Evolutionary conservation across 64 coral and sea anemone species (phyloP).

Genomic region (Actinia tenebrosa): DNA sequence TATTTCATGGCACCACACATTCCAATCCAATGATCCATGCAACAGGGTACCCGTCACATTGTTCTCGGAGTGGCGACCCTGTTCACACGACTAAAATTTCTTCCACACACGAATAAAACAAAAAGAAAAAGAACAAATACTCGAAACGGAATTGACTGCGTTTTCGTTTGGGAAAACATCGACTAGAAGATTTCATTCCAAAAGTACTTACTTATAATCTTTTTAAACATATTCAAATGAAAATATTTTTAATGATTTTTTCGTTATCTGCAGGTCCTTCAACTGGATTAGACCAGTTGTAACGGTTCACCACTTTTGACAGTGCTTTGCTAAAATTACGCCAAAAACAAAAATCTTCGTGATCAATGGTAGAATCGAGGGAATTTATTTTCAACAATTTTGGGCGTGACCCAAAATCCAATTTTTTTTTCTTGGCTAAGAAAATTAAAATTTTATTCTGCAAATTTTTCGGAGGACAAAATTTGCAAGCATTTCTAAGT

Average conservation of each 20-base stretch:
- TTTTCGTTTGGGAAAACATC: not conserved
- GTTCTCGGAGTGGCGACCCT: not conserved
- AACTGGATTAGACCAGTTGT: not conserved
- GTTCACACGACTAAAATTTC: not conserved
- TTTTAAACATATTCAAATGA: too few relatives aligned
- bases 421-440: not conserved
- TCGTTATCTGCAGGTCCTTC: not conserved
- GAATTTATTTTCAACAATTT: not conserved
- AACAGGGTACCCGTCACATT: not conserved
- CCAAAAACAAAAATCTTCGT: not conserved
- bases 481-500: not conserved
- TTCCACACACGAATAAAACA: not conserved
- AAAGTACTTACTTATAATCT: too few relatives aligned
- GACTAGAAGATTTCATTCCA: too few relatives aligned
- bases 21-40: constrained; percentile 21
- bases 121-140: not conserved
- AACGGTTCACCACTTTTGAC: not conserved
- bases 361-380: too few relatives aligned
- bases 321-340: not conserved
- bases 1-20: constrained; percentile 5
- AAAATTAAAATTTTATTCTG: too few relatives aligned
- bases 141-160: not conserved
- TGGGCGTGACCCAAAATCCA: too few relatives aligned
- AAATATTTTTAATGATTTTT: too few relatives aligned
- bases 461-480: not conserved